These are phyloP conservation scores for Synanthedon tipuliformis DNA, from an alignment of 2,888 invertebrate genomes.

Conservation along the genomic window DNA sequence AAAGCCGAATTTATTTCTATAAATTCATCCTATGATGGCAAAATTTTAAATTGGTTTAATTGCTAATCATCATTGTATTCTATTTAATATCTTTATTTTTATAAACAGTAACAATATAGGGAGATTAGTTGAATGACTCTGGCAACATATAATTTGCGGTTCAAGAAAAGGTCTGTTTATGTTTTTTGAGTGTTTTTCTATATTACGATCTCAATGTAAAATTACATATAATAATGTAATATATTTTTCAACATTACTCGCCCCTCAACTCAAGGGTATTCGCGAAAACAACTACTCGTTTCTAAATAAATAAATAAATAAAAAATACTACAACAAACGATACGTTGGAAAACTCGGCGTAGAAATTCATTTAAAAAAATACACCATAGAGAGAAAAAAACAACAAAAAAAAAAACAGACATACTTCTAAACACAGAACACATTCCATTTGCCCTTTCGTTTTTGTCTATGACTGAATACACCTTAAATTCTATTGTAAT, in stretches of 20 bases:
- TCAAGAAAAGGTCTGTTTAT: too few relatives aligned
- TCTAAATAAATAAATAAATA: background rate
- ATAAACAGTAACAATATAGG: too few relatives aligned
- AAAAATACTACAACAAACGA: background rate
- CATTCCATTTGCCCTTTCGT: background rate
- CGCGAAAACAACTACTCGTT: background rate
- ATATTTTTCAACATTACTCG: background rate
- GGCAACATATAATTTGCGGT: too few relatives aligned
- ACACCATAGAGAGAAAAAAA: background rate
- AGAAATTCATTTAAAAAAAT: background rate
- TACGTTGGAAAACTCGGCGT: background rate
- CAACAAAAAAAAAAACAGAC: background rate
- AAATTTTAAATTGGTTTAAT: too few relatives aligned
- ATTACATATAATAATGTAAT: background rate
- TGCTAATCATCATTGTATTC: too few relatives aligned
- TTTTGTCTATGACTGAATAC: slow-evolving; percentile 49
- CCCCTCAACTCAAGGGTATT: background rate
- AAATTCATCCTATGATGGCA: too few relatives aligned
- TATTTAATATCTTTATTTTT: too few relatives aligned
- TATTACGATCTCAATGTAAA: too few relatives aligned
- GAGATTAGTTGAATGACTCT: too few relatives aligned
- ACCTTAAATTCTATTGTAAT: slow-evolving; percentile 49
- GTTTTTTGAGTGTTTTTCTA: too few relatives aligned
- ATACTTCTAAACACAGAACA: background rate
- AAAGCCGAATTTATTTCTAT: too few relatives aligned